These are phyloP conservation scores for Nestor notabilis DNA, from an alignment of 2,113 vertebrate species.

Conservation along the genomic window DNA sequence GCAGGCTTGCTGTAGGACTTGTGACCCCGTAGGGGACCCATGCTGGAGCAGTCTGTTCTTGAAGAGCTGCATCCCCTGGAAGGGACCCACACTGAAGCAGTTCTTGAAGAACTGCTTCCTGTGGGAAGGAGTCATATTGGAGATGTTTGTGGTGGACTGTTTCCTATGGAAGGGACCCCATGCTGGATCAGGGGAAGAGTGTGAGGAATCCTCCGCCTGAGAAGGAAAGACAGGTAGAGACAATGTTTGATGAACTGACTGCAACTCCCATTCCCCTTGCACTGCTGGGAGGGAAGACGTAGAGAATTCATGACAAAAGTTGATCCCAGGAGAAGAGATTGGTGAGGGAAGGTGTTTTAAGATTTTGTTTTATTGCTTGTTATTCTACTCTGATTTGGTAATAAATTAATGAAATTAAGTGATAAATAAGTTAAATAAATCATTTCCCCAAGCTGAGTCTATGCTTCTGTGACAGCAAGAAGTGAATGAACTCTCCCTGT, in stretches of 20 bases:
- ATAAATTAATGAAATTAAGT: neutral
- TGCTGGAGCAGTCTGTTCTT: neutral
- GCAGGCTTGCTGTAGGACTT: neutral
- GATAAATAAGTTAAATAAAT: neutral
- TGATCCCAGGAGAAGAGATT: neutral
- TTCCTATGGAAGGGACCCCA: neutral
- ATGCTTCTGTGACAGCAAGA: neutral
- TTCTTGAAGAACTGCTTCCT: neutral
- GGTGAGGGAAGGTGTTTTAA: neutral
- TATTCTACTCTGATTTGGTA: neutral
- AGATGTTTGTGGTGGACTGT: neutral
- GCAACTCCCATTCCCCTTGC: neutral
- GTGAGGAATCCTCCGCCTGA: neutral
- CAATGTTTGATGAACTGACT: neutral
- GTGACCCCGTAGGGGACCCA: neutral
- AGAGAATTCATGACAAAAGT: neutral
- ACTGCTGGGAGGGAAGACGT: neutral
- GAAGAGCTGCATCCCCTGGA: accelerated
- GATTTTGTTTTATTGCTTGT: neutral
- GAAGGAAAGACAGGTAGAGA: neutral
- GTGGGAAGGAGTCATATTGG: neutral
- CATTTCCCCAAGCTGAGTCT: neutral
- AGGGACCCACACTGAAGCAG: neutral
- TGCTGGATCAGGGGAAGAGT: neutral
- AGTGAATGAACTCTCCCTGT: neutral